Evolutionary conservation across 2,888 invertebrate species (phyloP).

Genomic region (Epsilonema sp.): DNA sequence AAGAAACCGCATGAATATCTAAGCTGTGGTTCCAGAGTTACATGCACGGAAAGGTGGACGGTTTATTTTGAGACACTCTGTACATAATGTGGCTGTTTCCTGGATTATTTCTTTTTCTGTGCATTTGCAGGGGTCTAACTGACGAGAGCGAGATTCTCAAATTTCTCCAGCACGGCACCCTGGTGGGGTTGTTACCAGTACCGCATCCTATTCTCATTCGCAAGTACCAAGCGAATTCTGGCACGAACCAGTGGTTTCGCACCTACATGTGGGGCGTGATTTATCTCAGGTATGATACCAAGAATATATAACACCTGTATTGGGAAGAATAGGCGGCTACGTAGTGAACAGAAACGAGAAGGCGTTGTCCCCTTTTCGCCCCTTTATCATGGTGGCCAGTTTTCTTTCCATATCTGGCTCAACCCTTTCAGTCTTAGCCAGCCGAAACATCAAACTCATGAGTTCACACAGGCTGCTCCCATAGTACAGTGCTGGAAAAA

Average conservation of each 20-base stretch:
- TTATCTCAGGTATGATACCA: slow-evolving; percentile 73
- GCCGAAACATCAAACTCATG: too few relatives aligned
- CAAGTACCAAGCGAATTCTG: slow-evolving; percentile 94
- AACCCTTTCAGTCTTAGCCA: too few relatives aligned
- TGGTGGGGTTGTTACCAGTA: slow-evolving; percentile 87
- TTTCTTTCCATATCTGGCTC: background rate
- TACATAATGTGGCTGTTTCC: background rate
- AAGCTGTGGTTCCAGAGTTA: too few relatives aligned
- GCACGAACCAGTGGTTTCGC: slow-evolving; percentile 96
- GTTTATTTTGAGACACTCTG: too few relatives aligned
- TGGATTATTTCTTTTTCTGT: too few relatives aligned
- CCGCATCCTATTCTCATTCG: slow-evolving; percentile 97
- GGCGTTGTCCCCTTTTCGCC: background rate
- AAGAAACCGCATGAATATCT: too few relatives aligned
- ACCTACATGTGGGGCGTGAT: slow-evolving; percentile 99
- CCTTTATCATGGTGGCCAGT: background rate
- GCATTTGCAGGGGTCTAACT: slow-evolving; percentile 57
- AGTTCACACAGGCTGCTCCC: too few relatives aligned
- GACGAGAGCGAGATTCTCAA: slow-evolving; percentile 98
- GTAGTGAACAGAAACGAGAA: too few relatives aligned
- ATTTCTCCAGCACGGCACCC: slow-evolving; percentile 90
- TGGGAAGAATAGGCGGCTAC: too few relatives aligned
- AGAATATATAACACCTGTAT: too few relatives aligned
- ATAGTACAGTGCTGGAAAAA: too few relatives aligned
- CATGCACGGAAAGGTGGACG: too few relatives aligned